A percentile compares a stretch with the other conserved stretches of the same genome.
Conservation (phyloP, 2,888 invertebrate species). For the Julus scandinavius region DNA sequence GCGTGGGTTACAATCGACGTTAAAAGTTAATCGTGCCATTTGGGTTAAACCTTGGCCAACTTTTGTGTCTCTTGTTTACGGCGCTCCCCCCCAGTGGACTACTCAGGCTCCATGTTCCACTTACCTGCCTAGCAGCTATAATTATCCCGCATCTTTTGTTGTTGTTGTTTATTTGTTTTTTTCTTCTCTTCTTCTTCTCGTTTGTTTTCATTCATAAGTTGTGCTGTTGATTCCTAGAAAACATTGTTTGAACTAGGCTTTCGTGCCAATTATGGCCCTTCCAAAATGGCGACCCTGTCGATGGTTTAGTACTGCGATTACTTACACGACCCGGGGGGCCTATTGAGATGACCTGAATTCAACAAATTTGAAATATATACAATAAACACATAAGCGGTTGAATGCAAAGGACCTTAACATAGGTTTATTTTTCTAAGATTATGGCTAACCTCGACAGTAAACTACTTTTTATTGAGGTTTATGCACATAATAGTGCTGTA, state of each 20-base stretch:
- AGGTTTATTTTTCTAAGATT: neutral
- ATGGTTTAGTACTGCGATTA: neutral
- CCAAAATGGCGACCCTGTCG: neutral
- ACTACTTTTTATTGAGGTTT: neutral
- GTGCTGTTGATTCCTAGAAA: neutral
- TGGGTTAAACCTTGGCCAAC: neutral
- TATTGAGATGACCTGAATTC: neutral
- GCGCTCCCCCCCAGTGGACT: neutral
- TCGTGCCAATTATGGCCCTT: neutral
- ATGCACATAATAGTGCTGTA: no score
- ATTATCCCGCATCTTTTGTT: neutral
- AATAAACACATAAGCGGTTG: neutral
- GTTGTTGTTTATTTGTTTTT: neutral
- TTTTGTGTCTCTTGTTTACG: neutral
- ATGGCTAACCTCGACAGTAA: neutral
- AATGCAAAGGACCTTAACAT: neutral
- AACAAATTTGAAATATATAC: neutral
- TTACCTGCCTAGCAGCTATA: neutral
- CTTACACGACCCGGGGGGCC: neutral
- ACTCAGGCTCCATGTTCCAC: neutral
- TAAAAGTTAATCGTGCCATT: neutral
- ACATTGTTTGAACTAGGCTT: neutral
- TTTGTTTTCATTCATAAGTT: neutral
- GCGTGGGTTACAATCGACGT: neutral
- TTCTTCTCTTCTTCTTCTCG: neutral